Base-by-base conservation (phyloP, 2,888 invertebrate genomes). In the Rhorus exstirpatorius region DNA sequence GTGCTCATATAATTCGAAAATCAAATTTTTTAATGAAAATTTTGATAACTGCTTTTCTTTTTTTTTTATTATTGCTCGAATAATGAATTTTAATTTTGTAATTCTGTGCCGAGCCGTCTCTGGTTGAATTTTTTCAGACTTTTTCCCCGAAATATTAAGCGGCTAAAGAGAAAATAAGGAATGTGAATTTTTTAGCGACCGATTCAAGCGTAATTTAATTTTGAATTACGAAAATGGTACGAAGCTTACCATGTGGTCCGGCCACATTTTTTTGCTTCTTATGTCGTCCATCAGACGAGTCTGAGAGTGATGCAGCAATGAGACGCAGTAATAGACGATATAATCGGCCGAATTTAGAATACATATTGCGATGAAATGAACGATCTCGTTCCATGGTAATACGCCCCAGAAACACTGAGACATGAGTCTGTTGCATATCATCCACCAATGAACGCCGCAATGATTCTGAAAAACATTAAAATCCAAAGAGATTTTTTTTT, bases 361-460 rank as follows among this genome's bases (percentile, higher is more conserved):
- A 65, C 91, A 91, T 67, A 92, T 89, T 6, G 90, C 86, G 31
- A 93, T 85, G 68, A 90, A 91, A 83, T 92, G 87, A 8, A 91
- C 58, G 46, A 93, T 92, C 86, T 93, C 91, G 53, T 80, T 77
- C 93, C 92, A 93, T 17, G 91, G 89, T 41, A 93, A 87, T 71
- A 90, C 79, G 24, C 91, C 90, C 92, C 90, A 92, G 58, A 93
- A 93, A 71, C 89, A 90, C 67, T 93, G 92, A 0, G 88, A 83
- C 35, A 92, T 72, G 75, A 92, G 79, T 81, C 88, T 87, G 67
- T 90, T 87, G 76, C 91, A 92, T 74, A 93, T 89, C 86, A 91
- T 90, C 89, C 93, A 93, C 93, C 93, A 93, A 60, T 89, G 85
- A 1, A 89, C 77, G 35, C 92, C 92, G 70, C 88, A 92, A 44